A percentile compares a stretch with the other conserved stretches of the same genome.
These are phyloP conservation scores for Platygyra sinensis DNA, from an alignment of 64 coral and sea anemone genomes.

Conservation along the genomic window DNA sequence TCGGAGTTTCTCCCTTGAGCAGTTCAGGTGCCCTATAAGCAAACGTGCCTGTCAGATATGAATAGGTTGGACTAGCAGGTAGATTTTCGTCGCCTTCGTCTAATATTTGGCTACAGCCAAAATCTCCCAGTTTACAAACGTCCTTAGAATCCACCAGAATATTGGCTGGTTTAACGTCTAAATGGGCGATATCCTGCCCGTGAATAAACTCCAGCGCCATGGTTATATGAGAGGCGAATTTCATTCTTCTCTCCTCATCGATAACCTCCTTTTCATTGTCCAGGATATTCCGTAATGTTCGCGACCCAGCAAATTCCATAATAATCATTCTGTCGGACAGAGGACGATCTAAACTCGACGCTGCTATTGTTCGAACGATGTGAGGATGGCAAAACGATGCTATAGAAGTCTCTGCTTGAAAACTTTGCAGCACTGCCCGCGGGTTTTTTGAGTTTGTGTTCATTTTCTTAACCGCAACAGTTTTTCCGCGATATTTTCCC, in stretches of 20 bases:
- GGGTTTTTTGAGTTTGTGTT: slow-evolving; percentile 91
- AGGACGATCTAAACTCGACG: slow-evolving; percentile 55
- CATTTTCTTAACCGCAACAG: slow-evolving; percentile 87
- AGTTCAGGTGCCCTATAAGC: slow-evolving; percentile 95
- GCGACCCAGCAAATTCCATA: slow-evolving; percentile 89
- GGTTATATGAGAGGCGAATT: slow-evolving; percentile 77
- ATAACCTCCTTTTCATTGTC: slow-evolving; percentile 83
- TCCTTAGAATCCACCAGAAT: slow-evolving; percentile 83
- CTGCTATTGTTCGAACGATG: slow-evolving; percentile 79
- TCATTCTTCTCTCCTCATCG: slow-evolving; percentile 63
- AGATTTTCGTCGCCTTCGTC: slow-evolving; percentile 83
- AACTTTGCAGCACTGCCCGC: slow-evolving; percentile 88
- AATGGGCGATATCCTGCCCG: slow-evolving; percentile 82
- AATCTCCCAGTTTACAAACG: slow-evolving; percentile 93
- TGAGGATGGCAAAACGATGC: slow-evolving; percentile 87
- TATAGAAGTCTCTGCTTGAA: slow-evolving; percentile 93
- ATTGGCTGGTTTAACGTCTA: slow-evolving; percentile 94
- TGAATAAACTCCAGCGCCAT: slow-evolving; percentile 84
- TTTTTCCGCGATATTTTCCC: slow-evolving; percentile 67
- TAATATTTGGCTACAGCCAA: slow-evolving; percentile 90
- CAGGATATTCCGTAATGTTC: slow-evolving; percentile 84
- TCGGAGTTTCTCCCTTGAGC: slow-evolving; percentile 82
- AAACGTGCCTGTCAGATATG: slow-evolving; percentile 91
- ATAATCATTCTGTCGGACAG: slow-evolving; percentile 68
- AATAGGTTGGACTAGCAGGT: slow-evolving; percentile 95